These are phyloP conservation scores for Lamellibrachia columna DNA, from an alignment of 2,888 invertebrate genomes.

Conservation along the genomic window DNA sequence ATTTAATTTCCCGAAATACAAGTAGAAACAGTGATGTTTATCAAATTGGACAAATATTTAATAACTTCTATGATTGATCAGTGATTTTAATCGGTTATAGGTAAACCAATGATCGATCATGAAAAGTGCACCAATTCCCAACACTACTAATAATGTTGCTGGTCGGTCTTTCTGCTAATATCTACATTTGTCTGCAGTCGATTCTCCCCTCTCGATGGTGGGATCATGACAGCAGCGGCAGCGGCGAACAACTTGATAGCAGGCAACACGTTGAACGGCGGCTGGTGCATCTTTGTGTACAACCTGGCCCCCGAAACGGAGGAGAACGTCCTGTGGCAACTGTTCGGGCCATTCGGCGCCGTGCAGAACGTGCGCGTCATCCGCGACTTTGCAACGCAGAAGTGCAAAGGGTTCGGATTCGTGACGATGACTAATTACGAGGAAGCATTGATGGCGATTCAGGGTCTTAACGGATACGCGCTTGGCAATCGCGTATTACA, in stretches of 20 bases:
- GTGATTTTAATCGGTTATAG: too few relatives aligned
- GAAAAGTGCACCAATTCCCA: too few relatives aligned
- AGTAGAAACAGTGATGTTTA: too few relatives aligned
- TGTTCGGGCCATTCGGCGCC: slow-evolving; percentile 96
- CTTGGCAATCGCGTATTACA: slow-evolving; percentile 94
- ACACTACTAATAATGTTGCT: not conserved
- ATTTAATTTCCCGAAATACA: too few relatives aligned
- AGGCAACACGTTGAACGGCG: slow-evolving; percentile 65
- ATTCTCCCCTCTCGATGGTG: slow-evolving; percentile 63
- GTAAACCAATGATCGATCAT: too few relatives aligned
- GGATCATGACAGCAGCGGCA: slow-evolving; percentile 45
- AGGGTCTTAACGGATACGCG: slow-evolving; percentile 94
- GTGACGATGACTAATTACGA: slow-evolving; percentile 99
- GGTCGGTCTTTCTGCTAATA: not conserved
- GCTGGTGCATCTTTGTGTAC: slow-evolving; percentile 93
- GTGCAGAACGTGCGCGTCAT: slow-evolving; percentile 97
- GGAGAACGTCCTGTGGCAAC: slow-evolving; percentile 90
- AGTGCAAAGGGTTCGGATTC: slow-evolving; percentile 98
- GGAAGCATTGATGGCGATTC: slow-evolving; percentile 94
- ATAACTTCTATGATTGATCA: too few relatives aligned
- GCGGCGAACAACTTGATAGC: slow-evolving; percentile 57
- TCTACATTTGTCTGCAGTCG: slow-evolving; percentile 37
- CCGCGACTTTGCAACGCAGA: slow-evolving; percentile 92
- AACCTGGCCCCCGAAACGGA: slow-evolving; percentile 91
- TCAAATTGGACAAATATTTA: too few relatives aligned